These are phyloP conservation scores for Epirrita christyi DNA, from an alignment of 2,888 invertebrate species.

Conservation along the genomic window DNA sequence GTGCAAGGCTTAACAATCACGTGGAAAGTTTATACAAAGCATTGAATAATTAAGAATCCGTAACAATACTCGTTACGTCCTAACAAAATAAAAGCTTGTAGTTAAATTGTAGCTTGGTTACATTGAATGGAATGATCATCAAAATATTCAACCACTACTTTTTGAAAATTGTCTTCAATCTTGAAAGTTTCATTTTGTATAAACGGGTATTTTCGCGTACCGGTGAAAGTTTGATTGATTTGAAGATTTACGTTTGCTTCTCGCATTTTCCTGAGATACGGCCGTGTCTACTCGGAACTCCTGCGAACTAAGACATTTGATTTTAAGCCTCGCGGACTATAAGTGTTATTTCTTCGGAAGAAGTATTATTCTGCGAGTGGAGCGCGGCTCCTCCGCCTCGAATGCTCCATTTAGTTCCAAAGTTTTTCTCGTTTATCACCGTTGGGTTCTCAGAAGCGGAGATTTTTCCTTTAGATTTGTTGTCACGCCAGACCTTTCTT, in stretches of 20 bases:
- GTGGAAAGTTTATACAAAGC: neutral
- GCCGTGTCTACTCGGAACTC: conserved; percentile 64
- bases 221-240: conserved; percentile 34
- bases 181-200: no score
- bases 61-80: neutral
- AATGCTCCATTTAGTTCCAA: conserved; percentile 85
- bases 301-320: conserved; percentile 79
- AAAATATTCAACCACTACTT: neutral
- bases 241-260: conserved; percentile 35
- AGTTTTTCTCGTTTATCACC: conserved; percentile 86
- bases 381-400: conserved; percentile 81
- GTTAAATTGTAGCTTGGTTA: neutral
- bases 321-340: conserved; percentile 84
- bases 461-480: conserved; percentile 85
- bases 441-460: conserved; percentile 83
- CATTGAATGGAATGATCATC: neutral
- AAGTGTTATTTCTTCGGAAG: conserved; percentile 83
- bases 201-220: no score
- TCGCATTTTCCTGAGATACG: conserved; percentile 68
- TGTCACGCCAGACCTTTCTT: conserved; percentile 85
- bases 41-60: neutral
- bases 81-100: neutral
- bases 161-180: conserved; percentile 1
- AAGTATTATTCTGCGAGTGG: conserved; percentile 83
- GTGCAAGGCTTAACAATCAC: neutral